Base-by-base conservation (phyloP, 1,140 invertebrate genomes). In the Zeugodacus cucurbitae region DNA sequence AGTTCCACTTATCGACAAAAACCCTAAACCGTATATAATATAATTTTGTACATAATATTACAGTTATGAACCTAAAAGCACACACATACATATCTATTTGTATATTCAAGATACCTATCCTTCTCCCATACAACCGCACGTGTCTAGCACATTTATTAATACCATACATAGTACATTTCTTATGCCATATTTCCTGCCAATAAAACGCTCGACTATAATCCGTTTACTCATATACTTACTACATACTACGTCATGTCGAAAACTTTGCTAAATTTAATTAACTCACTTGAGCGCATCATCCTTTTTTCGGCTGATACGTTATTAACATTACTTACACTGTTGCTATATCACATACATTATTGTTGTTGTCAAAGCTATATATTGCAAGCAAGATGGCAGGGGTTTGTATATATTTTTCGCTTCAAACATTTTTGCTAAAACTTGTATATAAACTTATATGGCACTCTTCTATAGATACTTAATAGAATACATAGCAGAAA, bases 251-350 rank as follows among this genome's bases (percentile, higher is more conserved):
- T 48, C 29, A 26, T 48, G 41, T 82, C 74, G 74, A 48, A 82
- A 62, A 86, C 14, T 59, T 86, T 87, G 58, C 82, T 85, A 91
- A 90, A 92, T 92, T 92, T 92, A 92, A 92, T 92, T 92, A 92
- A 92, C 91, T 92, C 89, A 92, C 89, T 89, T 89, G 91, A 92
- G 89, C 89, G 91, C 88, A 88, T 89, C 88, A 54, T 54, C 48
- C 87, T 44, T 48, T 58, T 37, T 41, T 26, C 34, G 17, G 41
- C 22, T 74, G 34, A 22, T 41, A 74, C 37, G 37, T 74, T 74
- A 74, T 74, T 74, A 74, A 74, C 70, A 74, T 74, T 41, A 41
- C 20, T 37, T 70, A 41, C 70, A 3, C 32, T 74, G 34, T 74
- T 74, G 64, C 10, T 20, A 17, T 54, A 54, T 17, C 3, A 17